A percentile compares a stretch with the other conserved stretches of the same genome.
Evolutionary conservation across 2,113 vertebrate species (phyloP).

Genomic region (Fukomys damarensis): DNA sequence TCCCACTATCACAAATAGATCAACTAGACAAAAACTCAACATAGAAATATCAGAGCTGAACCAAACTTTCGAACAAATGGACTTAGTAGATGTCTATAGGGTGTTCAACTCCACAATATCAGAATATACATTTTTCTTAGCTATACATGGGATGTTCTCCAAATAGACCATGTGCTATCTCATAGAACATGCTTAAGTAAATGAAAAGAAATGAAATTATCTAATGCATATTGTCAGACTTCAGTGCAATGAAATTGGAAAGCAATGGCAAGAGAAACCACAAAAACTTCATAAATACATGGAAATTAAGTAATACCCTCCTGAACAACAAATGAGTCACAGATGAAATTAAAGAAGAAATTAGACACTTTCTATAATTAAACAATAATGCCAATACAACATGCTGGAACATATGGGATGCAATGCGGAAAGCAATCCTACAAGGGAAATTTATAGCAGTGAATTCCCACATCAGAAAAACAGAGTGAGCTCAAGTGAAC

Average conservation of each 20-base stretch:
- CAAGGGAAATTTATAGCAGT: neutral
- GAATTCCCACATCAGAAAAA: neutral
- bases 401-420: neutral
- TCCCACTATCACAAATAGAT: neutral
- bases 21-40: neutral
- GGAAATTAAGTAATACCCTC: neutral
- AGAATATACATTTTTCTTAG: neutral
- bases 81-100: neutral
- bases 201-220: neutral
- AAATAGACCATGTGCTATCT: neutral
- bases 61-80: neutral
- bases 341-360: neutral
- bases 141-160: neutral
- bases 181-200: neutral
- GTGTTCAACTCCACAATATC: neutral
- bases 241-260: neutral
- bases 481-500: neutral
- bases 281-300: neutral
- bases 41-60: neutral
- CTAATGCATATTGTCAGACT: no score
- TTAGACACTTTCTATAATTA: neutral
- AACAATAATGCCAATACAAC: neutral
- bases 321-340: neutral
- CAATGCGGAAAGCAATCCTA: neutral
- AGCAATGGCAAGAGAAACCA: neutral